A percentile compares a stretch with the other conserved stretches of the same genome.
These are phyloP conservation scores for Xylota sylvarum DNA, from an alignment of 2,888 invertebrate species.

Conservation along the genomic window DNA sequence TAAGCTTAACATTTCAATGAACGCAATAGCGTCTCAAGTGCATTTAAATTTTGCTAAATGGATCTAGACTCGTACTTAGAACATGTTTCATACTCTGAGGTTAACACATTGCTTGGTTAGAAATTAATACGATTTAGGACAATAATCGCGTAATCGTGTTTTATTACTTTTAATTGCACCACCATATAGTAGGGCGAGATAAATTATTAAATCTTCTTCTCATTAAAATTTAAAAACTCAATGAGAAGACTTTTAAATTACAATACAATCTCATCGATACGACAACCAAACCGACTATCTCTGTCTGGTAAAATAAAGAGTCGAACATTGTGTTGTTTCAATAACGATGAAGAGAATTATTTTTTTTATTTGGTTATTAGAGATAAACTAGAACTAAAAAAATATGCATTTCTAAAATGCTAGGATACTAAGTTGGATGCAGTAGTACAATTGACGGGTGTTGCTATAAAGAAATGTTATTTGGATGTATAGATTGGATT, in stretches of 20 bases:
- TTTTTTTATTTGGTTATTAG: constrained; percentile 45
- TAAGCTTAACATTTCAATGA: too few species aligned
- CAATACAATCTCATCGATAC: constrained; percentile 76
- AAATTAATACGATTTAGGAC: too few species aligned
- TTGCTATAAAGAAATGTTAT: constrained; percentile 63
- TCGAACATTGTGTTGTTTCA: constrained; percentile 38
- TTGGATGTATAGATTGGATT: constrained; percentile 28
- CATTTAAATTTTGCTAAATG: too few species aligned
- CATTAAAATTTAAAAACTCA: constrained; percentile 10
- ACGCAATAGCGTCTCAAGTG: too few species aligned
- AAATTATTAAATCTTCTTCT: background rate
- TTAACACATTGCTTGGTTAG: too few species aligned
- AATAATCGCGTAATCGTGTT: too few species aligned
- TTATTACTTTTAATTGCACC: too few species aligned
- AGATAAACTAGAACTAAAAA: constrained; percentile 51
- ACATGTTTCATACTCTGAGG: too few species aligned
- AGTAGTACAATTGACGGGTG: constrained; percentile 39
- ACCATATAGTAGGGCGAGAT: too few species aligned
- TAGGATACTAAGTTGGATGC: constrained; percentile 37
- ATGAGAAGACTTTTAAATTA: background rate
- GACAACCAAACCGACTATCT: constrained; percentile 67
- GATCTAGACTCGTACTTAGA: too few species aligned
- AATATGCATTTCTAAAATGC: constrained; percentile 21
- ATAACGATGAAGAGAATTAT: constrained; percentile 27
- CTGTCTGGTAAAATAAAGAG: constrained; percentile 57